A percentile compares a stretch with the other conserved stretches of the same genome.
Evolutionary conservation across 2,797 vertebrate species (phyloP).

Genomic region (Fistularia commersonii): DNA sequence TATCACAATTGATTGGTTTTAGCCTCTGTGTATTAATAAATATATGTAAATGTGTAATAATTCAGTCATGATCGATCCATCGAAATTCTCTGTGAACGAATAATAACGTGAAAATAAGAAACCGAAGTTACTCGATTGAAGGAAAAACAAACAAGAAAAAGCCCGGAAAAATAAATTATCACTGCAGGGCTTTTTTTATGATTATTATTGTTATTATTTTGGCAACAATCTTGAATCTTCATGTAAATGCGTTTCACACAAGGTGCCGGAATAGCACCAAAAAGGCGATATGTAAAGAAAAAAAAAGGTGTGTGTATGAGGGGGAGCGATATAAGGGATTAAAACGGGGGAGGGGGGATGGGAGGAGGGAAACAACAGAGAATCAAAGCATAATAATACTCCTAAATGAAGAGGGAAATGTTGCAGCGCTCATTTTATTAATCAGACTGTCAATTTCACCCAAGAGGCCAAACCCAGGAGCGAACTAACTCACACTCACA

Average conservation of each 20-base stretch:
- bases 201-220: no score
- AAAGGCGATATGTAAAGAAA: conserved; percentile 1
- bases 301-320: neutral
- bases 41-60: conserved; percentile 22
- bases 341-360: conserved; percentile 7
- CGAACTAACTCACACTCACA: no score
- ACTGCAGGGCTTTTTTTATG: no score
- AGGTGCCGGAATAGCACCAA: neutral
- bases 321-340: neutral
- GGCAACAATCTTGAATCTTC: no score
- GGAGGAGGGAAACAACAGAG: conserved; percentile 88
- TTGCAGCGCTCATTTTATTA: conserved; percentile 98
- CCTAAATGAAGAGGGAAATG: conserved; percentile 99
- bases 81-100: conserved; percentile 20
- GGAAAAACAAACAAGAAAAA: conserved; percentile 9
- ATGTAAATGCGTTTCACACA: neutral
- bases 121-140: neutral
- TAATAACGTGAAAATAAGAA: neutral
- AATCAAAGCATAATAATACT: conserved; percentile 99
- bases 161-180: conserved; percentile 51
- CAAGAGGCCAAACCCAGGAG: conserved; percentile 98
- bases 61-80: conserved; percentile 27
- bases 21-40: neutral
- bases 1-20: no score
- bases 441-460: conserved; percentile 99